Evolutionary conservation across 2,113 vertebrate species (phyloP).

Genomic region (Notechis scutatus): DNA sequence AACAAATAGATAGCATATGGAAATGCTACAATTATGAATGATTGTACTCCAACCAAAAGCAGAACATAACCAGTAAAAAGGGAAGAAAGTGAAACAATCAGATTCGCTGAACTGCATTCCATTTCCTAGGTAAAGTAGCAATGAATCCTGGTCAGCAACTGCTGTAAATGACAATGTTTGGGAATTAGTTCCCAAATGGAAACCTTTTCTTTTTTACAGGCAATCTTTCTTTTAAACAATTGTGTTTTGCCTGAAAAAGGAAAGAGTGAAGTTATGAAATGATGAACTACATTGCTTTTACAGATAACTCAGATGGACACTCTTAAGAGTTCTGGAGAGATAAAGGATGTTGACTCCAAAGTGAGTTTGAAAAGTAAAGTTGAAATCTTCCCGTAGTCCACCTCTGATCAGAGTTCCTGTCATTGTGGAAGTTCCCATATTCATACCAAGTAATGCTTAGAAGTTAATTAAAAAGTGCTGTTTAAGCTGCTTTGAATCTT

Average conservation of each 20-base stretch:
- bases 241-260: constrained; percentile 67
- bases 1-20: constrained; percentile 61
- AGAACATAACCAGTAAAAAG: constrained; percentile 49
- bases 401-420: constrained; percentile 73
- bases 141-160: constrained; percentile 59
- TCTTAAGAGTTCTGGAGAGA: constrained; percentile 63
- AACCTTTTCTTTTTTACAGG: constrained; percentile 54
- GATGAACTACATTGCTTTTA: constrained; percentile 64
- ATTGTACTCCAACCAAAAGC: constrained; percentile 58
- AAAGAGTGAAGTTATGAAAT: constrained; percentile 65
- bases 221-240: constrained; percentile 67
- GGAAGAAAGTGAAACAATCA: constrained; percentile 43
- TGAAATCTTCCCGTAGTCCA: constrained; percentile 70
- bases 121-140: constrained; percentile 40
- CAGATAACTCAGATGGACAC: constrained; percentile 71
- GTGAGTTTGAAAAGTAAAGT: constrained; percentile 70
- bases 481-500: constrained; percentile 86
- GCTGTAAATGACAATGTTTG: constrained; percentile 32
- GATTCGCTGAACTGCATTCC: constrained; percentile 46
- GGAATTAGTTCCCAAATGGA: constrained; percentile 63
- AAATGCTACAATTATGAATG: constrained; percentile 57
- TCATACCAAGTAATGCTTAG: constrained; percentile 74
- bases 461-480: constrained; percentile 81
- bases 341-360: constrained; percentile 68
- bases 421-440: constrained; percentile 69